These are phyloP conservation scores for Ictidomys tridecemlineatus DNA, from an alignment of 2,113 vertebrate genomes.

Conservation along the genomic window DNA sequence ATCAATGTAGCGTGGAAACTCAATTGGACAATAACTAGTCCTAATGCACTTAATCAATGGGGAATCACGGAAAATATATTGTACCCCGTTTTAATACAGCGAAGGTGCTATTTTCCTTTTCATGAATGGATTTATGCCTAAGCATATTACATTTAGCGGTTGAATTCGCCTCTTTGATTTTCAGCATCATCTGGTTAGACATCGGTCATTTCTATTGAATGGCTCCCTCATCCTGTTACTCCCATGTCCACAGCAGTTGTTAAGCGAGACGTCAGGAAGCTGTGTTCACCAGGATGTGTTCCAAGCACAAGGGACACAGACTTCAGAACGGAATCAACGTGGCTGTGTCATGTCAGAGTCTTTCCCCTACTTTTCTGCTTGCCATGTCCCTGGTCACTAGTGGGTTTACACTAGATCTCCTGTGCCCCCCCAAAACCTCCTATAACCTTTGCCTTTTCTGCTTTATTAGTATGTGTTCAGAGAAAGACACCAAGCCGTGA, in stretches of 20 bases:
- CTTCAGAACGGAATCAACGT: background rate
- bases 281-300: background rate
- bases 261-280: conserved; percentile 37
- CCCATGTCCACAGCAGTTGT: conserved; percentile 64
- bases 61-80: background rate
- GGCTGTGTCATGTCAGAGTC: background rate
- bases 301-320: background rate
- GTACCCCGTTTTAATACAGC: background rate
- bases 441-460: background rate
- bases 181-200: conserved; percentile 58
- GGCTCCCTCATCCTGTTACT: conserved; percentile 57
- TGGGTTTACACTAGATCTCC: background rate
- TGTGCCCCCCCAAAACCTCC: background rate
- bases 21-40: background rate
- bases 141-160: conserved; percentile 47
- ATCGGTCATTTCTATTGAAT: conserved; percentile 54
- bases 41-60: background rate
- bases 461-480: background rate
- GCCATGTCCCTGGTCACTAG: background rate
- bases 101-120: conserved; percentile 1
- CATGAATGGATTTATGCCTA: background rate
- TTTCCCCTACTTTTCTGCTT: background rate
- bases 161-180: conserved; percentile 59
- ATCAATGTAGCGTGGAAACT: background rate
- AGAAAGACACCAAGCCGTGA: background rate